phyloP scores from a whole-genome alignment of 2,113 vertebrate genomes.

The Mus pahari region DNA sequence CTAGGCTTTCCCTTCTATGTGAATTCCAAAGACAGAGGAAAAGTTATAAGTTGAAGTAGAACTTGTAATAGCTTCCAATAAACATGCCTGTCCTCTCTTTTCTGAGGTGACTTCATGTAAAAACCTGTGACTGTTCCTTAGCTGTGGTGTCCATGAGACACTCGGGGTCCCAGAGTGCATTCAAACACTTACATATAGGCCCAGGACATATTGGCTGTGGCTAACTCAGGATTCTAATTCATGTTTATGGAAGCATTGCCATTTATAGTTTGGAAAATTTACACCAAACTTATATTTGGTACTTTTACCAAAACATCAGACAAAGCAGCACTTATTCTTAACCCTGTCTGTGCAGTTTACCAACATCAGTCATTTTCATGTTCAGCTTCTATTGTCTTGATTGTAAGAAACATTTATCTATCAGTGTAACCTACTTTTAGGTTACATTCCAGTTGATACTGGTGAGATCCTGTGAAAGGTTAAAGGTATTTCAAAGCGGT shows the following conservation, averaged over 20 bases:
- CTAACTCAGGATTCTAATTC: not conserved
- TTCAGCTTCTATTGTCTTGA: not conserved
- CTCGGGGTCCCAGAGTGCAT: not conserved
- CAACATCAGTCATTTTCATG: not conserved
- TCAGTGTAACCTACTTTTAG: not conserved
- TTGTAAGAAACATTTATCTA: not conserved
- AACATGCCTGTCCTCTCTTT: not conserved
- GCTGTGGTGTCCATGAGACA: rapidly evolving
- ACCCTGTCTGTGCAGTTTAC: not conserved
- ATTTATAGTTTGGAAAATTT: not conserved
- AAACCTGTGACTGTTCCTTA: not conserved
- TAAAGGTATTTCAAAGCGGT: not conserved
- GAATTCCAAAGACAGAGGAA: not conserved
- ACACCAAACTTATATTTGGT: not conserved
- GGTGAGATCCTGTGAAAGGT: not conserved
- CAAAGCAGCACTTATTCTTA: not conserved
- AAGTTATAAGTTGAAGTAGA: not conserved
- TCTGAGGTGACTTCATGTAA: not conserved
- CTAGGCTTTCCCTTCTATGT: not conserved
- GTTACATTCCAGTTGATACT: not conserved
- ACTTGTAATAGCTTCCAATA: not conserved
- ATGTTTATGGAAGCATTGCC: not conserved
- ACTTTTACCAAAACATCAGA: not conserved
- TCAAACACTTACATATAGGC: too few species aligned
- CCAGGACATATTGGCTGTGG: too few species aligned